Percentiles rank a stretch among this genome's conserved stretches.
phyloP scores from a whole-genome alignment of 2,888 invertebrate genomes.

The Andrena trimmerana region DNA sequence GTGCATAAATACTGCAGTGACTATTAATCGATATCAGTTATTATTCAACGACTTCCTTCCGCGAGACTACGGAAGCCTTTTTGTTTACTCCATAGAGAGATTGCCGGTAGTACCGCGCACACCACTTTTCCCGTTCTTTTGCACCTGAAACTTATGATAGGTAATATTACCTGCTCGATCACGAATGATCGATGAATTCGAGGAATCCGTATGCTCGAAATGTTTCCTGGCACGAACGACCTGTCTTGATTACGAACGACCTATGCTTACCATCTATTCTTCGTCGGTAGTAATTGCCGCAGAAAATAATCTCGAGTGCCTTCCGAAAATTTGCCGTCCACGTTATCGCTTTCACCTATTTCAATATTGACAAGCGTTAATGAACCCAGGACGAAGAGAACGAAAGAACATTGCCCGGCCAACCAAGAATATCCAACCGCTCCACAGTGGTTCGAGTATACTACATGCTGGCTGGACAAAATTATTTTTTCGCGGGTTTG shows the following conservation, averaged over 20 bases:
- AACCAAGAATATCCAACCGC: not conserved
- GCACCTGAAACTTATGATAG: not conserved
- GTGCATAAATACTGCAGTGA: conserved; percentile 13
- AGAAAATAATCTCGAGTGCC: not conserved
- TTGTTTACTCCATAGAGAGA: not conserved
- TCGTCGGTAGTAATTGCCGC: not conserved
- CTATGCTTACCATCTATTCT: not conserved
- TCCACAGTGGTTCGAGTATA: too few species aligned
- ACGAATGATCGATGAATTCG: not conserved
- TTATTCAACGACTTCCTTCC: conserved; percentile 7
- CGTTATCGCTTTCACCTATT: not conserved
- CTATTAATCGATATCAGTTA: conserved; percentile 34
- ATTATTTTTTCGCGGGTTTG: too few species aligned
- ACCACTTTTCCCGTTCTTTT: too few species aligned
- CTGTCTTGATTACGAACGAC: not conserved
- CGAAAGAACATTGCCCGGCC: not conserved
- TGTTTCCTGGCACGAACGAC: not conserved
- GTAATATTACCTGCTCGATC: not conserved
- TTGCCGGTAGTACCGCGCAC: too few species aligned
- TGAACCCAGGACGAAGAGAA: not conserved
- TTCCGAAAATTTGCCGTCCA: not conserved
- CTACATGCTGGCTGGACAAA: too few species aligned
- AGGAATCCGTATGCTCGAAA: not conserved
- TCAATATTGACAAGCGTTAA: not conserved
- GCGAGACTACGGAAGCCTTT: not conserved